Conservation (phyloP, 2,797 vertebrate species). For the Discoglossus pictus region DNA sequence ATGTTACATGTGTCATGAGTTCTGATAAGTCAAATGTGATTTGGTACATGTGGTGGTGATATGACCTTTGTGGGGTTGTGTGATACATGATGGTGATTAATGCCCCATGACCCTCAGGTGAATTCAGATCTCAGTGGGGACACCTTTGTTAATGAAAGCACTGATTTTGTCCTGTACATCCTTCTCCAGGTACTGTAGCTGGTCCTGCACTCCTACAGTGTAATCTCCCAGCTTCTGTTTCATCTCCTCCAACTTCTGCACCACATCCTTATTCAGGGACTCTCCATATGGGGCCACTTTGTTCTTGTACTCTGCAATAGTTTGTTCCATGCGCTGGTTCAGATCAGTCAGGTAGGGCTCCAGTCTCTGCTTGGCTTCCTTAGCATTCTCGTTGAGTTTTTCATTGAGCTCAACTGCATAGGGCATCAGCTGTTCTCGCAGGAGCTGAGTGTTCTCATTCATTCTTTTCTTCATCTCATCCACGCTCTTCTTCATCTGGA, state of each 20-base stretch:
- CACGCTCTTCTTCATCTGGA: conserved; percentile 61
- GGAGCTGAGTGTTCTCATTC: conserved; percentile 68
- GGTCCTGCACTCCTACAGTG: conserved; percentile 42
- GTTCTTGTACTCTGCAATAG: conserved; percentile 61
- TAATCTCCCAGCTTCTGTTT: conserved; percentile 61
- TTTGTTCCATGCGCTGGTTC: conserved; percentile 65
- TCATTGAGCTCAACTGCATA: conserved; percentile 64
- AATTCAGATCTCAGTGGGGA: not conserved
- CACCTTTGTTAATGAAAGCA: conserved; percentile 58
- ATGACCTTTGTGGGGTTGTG: too few relatives aligned
- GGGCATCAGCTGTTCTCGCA: conserved; percentile 74
- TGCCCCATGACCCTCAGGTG: too few relatives aligned
- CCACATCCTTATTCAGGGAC: conserved; percentile 53
- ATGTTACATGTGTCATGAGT: too few relatives aligned
- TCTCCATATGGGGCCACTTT: conserved; percentile 57
- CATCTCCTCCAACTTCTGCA: conserved; percentile 64
- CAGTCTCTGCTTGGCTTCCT: conserved; percentile 57
- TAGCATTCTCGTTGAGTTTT: conserved; percentile 56
- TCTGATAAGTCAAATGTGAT: too few relatives aligned
- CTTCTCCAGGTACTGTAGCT: conserved; percentile 69
- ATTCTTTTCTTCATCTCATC: conserved; percentile 66
- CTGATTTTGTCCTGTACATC: conserved; percentile 64
- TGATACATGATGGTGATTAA: too few relatives aligned
- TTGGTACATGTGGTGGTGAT: too few relatives aligned
- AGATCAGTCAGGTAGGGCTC: conserved; percentile 72